Percentiles rank a stretch among this genome's conserved stretches.
Conservation (phyloP, 2,797 vertebrate genomes). For the Bucorvus abyssinicus region DNA sequence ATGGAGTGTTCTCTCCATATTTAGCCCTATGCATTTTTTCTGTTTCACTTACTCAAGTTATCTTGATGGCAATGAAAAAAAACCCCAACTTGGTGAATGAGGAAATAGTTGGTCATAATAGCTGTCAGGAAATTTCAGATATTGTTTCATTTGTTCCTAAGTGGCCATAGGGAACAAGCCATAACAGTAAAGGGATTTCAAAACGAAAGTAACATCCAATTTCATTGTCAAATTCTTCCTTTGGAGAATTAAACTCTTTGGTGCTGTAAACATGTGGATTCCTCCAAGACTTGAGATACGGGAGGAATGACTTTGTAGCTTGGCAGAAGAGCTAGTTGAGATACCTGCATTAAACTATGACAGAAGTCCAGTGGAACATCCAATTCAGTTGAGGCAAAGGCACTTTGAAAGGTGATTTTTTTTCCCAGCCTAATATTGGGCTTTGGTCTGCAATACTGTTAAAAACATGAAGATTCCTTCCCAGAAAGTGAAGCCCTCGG, state of each 20-base stretch:
- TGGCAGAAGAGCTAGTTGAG: background rate
- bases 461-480: background rate
- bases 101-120: background rate
- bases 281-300: background rate
- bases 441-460: background rate
- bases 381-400: background rate
- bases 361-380: background rate
- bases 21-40: accelerated
- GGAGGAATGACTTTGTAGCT: background rate
- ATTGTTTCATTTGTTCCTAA: background rate
- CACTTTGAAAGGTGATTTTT: background rate
- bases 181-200: background rate
- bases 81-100: background rate
- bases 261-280: background rate
- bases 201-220: background rate
- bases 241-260: background rate
- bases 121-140: background rate
- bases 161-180: background rate
- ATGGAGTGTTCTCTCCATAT: accelerated
- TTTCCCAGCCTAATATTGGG: background rate
- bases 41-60: background rate
- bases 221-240: background rate
- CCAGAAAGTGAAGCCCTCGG: background rate
- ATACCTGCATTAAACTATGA: background rate
- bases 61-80: background rate